Evolutionary conservation across 64 coral and sea anemone species (phyloP).

Genomic region (Cladopsammia gracilis): DNA sequence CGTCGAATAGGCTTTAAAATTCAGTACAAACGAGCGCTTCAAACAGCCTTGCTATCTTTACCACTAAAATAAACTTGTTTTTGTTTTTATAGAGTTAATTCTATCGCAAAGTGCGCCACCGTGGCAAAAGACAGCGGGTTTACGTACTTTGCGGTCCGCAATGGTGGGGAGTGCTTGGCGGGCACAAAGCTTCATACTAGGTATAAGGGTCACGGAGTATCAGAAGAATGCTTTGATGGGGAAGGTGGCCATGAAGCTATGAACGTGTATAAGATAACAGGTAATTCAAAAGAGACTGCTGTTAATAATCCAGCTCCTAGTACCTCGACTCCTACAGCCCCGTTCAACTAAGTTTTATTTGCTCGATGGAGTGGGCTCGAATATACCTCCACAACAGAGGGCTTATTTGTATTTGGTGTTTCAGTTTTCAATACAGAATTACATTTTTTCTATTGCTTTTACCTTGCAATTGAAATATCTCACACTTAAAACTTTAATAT

Average conservation of each 20-base stretch:
- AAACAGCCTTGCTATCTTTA: not conserved
- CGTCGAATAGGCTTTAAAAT: not conserved
- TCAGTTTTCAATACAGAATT: too few species aligned
- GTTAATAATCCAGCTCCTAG: not conserved
- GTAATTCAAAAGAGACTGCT: not conserved
- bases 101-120: constrained; percentile 81
- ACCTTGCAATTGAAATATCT: too few species aligned
- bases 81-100: constrained; percentile 54
- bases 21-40: too few species aligned
- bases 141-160: constrained; percentile 73
- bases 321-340: too few species aligned
- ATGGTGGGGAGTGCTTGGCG: constrained; percentile 87
- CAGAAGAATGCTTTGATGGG: constrained; percentile 60
- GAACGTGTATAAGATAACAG: constrained; percentile 85
- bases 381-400: too few species aligned
- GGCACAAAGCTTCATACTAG: not conserved
- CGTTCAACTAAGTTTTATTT: too few species aligned
- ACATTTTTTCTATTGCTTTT: too few species aligned
- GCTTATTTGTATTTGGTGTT: too few species aligned
- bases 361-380: too few species aligned
- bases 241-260: constrained; percentile 75
- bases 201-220: constrained; percentile 55
- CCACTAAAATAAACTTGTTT: not conserved
- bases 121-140: constrained; percentile 64
- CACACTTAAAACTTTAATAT: too few species aligned